phyloP scores from a whole-genome alignment of 2,113 vertebrate genomes.

The Rhizomys pruinosus region DNA sequence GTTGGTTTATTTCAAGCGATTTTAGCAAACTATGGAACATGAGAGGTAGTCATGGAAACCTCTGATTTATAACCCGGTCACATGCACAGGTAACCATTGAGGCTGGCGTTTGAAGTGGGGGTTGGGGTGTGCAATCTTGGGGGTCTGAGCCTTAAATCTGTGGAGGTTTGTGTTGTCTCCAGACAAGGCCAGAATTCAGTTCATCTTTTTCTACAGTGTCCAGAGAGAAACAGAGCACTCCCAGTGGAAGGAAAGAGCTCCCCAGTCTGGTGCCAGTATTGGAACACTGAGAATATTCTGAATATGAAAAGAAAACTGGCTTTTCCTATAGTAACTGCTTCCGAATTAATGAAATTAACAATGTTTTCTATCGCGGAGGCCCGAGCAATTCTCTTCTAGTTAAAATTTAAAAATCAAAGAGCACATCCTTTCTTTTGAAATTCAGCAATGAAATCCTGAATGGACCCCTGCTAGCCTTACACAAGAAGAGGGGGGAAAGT shows the following conservation, averaged over 20 bases:
- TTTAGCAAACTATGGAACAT: conserved; percentile 40
- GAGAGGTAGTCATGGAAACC: conserved; percentile 41
- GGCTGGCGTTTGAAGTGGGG: not conserved
- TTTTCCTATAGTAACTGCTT: not conserved
- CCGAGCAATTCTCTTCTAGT: not conserved
- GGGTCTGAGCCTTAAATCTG: not conserved
- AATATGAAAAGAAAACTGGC: not conserved
- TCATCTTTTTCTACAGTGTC: not conserved
- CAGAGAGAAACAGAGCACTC: not conserved
- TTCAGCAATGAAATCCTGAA: conserved; percentile 46
- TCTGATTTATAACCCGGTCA: conserved; percentile 10
- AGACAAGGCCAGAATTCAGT: conserved; percentile 3
- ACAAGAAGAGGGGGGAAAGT: not conserved
- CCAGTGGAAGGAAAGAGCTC: not conserved
- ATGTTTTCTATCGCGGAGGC: conserved; percentile 17
- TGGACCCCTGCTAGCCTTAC: conserved; percentile 58
- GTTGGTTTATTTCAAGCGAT: conserved; percentile 35
- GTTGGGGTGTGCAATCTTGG: not conserved
- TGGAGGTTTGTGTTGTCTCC: not conserved
- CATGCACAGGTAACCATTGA: conserved; percentile 39
- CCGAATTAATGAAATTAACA: not conserved
- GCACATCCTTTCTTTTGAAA: conserved; percentile 47
- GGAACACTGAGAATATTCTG: not conserved
- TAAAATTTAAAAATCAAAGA: conserved; percentile 51
- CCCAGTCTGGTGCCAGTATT: not conserved